Base-by-base conservation (phyloP, 2,888 invertebrate genomes). In the Rhingia rostrata region DNA sequence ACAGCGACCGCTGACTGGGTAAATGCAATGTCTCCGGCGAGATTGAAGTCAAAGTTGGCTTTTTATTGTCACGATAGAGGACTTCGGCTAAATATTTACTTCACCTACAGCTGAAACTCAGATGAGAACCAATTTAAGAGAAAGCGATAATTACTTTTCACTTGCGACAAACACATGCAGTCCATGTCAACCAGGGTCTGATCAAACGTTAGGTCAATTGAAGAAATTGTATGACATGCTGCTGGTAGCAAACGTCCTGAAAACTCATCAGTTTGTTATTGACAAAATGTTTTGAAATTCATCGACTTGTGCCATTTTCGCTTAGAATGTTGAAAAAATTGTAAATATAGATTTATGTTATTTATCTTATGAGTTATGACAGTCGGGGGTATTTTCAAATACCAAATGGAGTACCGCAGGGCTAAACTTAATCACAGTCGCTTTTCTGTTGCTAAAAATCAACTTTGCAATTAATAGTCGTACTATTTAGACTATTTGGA, bases 131-230 rank as follows among this genome's bases (percentile, higher is more conserved):
- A 82, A 72, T 77, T 66, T 61, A 60, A 77, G 70, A 77, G 60
- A 54, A 72, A 70, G 60, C 77, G 64, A 47, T 77, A 77, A 82
- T 82, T 82, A 72, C 77, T 63, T 63, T 67, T 39, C 39, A 78
- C 73, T 45, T 78, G 67, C 64, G 49, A 14, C 30, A 51, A 22
- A 22, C 22, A n/a, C n/a, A n/a, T n/a, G n/a, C n/a, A 22, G 22
- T 12, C 0, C 4, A 39, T 10, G n/a, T 14, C 14, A 14, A 4
- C 9, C 35, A 4, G 39, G 22, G 37, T 7, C 4, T 39, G n/a
- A 35, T n/a, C 10, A 69, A n/a, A 30, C 7, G 63, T 7, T n/a
- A 35, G 81, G 51, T 51, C 69, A 64, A 58, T 51, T 14, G 47
- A 51, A 60, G 22, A 39, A 14, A 70, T 75, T 69, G 56, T 22